Conservation (phyloP, 2,113 vertebrate species). For the Andinoacara biseriatus region DNA sequence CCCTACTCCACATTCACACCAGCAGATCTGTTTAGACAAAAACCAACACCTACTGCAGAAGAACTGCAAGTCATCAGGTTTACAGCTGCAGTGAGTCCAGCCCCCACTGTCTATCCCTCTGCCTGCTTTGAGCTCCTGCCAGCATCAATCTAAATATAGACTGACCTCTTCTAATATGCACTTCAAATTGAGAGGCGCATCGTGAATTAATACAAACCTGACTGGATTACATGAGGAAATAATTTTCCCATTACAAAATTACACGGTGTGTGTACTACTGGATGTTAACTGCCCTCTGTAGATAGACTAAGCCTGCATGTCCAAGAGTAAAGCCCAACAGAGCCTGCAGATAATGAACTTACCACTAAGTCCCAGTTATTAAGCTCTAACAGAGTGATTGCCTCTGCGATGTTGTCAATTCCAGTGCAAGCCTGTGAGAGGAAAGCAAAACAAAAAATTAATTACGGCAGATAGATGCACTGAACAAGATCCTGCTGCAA, state of each 20-base stretch:
- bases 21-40: constrained; percentile 32
- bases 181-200: constrained; percentile 47
- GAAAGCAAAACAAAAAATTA: neutral
- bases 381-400: constrained; percentile 97
- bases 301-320: constrained; percentile 11
- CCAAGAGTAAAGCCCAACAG: constrained; percentile 27
- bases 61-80: constrained; percentile 80
- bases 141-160: constrained; percentile 76
- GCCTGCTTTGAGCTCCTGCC: constrained; percentile 71
- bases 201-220: constrained; percentile 38
- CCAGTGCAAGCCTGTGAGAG: constrained; percentile 93
- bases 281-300: constrained; percentile 9
- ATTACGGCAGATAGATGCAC: constrained; percentile 30
- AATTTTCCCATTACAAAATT: neutral
- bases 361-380: constrained; percentile 99
- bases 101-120: constrained; percentile 56
- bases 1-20: neutral
- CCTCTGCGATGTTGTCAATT: constrained; percentile 99
- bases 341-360: constrained; percentile 79
- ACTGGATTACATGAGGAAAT: constrained; percentile 3
- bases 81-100: constrained; percentile 70
- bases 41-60: constrained; percentile 56
- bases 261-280: neutral
- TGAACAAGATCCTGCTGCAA: neutral
- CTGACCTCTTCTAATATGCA: constrained; percentile 39